Base-by-base conservation (phyloP, 2,113 vertebrate genomes). In the Smithornis capensis region DNA sequence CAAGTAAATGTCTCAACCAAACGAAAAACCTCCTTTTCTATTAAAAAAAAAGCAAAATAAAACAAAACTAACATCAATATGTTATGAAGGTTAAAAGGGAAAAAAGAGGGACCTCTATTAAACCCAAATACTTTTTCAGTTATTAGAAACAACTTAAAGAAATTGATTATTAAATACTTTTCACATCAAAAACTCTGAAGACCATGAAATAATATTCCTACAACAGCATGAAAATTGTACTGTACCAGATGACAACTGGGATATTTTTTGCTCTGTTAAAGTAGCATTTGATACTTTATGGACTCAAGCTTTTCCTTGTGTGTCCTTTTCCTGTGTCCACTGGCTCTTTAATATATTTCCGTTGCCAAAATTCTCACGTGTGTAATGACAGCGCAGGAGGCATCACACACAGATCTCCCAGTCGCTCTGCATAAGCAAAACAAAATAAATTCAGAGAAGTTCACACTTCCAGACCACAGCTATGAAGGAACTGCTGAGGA, bases 1-100 rank as follows among this genome's bases (percentile, higher is more conserved):
- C 69, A 78, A 93, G 47, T 84, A 77, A 67, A 88, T 33, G 52
- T 21, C 19, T 95, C 63, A 69, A 62, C 49, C 71, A 59, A 92
- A 86, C 19, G 9, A 80, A 88, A 90, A 83, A 3, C 9, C 6
- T 10, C 19, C 1, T 77, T 60, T 60, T 67, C 25, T 4, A 77
- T 35, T 53, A 56, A 44, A 62, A 55, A 55, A 29, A 53, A 19
- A 56, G 37, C 10, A 69, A 44, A 62, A 2, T 3, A 56, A 90
- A 73, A n/a, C 4, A 38, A 55, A 42, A 14, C 12, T 22, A 60
- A 19, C 6, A 7, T 0, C 4, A 33, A 8, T 22, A 44, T 17
- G 33, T 37, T 22, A 29, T 19, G 21, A 59, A 80, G 70, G 11
- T 40, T 29, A 25, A 47, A 60, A 16, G 3, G 11, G 3, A 25